Base-by-base conservation (phyloP, 1,140 invertebrate species). In the Eufriesea mexicana region DNA sequence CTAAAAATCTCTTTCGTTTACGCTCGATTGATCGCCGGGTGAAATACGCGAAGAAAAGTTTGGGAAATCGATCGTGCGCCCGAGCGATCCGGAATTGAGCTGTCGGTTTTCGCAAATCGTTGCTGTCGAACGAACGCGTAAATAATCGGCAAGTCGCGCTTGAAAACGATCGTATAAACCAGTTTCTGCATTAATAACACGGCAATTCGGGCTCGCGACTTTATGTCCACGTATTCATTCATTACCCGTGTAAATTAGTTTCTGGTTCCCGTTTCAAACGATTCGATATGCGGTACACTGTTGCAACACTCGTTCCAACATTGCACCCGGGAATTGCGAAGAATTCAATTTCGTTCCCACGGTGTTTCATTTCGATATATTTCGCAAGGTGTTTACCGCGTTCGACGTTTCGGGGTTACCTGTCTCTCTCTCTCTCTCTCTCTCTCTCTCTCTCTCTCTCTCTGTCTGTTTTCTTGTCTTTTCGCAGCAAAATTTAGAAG, bases 101-200 rank as follows among this genome's bases (percentile, higher is more conserved):
- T 54, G 47, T 42, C 49, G 28, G 45, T 77, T 55, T 10, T 9
- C 16, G 20, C 6, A 28, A 55, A 25, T 64, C 14, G 10, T 25
- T 51, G 18, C 49, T 55, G 49, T 67, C 75, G 20, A 66, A 62
- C 61, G 16, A 51, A 25, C 45, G 61, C 47, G 42, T 51, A 23
- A 79, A 79, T 70, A 79, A 71, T 79, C 16, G 51, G 0, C 47
- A 5, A 8, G 28, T 20, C 25, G 20, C 14, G 20, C 16, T 42
- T 20, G 67, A 79, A 45, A 72, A 61, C 68, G 28, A 35, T 14
- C 9, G 23, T 14, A 18, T 14, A 59, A 47, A 71, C 66, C 51
- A 45, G 66, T 79, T 79, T 79, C 45, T 47, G 8, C 45, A 62
- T 68, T 47, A 78, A 68, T 74, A 59, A 74, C 67, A 25, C 8